A percentile compares a stretch with the other conserved stretches of the same genome.
Conservation (phyloP, 1,140 invertebrate genomes). For the Bombus soroeensis region DNA sequence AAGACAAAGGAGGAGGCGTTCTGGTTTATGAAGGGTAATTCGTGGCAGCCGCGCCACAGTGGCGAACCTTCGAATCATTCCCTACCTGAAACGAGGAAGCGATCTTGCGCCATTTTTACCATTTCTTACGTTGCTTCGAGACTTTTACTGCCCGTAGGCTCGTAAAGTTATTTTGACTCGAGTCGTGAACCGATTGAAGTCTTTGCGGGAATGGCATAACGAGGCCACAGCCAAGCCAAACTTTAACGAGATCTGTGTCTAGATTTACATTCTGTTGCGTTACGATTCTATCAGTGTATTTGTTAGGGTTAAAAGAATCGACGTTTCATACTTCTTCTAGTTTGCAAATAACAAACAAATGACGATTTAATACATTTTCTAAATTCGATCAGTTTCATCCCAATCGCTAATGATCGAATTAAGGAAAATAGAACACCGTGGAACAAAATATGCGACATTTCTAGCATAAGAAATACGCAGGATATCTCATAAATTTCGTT, state of each 20-base stretch:
- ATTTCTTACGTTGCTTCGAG: neutral
- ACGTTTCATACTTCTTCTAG: too few relatives aligned
- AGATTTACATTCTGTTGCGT: neutral
- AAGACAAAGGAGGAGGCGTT: constrained; percentile 6
- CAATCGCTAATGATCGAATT: neutral
- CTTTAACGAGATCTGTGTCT: neutral
- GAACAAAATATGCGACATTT: too few relatives aligned
- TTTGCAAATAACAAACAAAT: too few relatives aligned
- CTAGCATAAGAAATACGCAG: neutral
- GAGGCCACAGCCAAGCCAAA: too few relatives aligned
- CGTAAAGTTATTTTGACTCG: constrained; percentile 71
- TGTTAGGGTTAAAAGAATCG: too few relatives aligned
- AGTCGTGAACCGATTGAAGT: neutral
- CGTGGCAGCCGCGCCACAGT: constrained; percentile 54
- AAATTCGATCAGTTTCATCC: neutral
- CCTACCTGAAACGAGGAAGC: neutral
- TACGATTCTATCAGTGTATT: neutral
- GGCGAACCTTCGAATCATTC: constrained; percentile 1
- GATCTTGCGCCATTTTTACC: neutral
- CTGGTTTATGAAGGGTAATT: constrained; percentile 59
- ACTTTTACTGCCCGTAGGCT: constrained; percentile 2
- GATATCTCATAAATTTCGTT: neutral
- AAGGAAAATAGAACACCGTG: neutral
- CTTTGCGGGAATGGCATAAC: too few relatives aligned
- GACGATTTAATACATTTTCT: neutral